Base-by-base conservation (phyloP, 92 coral and sea anemone species). In the Zoanthus sociatus region DNA sequence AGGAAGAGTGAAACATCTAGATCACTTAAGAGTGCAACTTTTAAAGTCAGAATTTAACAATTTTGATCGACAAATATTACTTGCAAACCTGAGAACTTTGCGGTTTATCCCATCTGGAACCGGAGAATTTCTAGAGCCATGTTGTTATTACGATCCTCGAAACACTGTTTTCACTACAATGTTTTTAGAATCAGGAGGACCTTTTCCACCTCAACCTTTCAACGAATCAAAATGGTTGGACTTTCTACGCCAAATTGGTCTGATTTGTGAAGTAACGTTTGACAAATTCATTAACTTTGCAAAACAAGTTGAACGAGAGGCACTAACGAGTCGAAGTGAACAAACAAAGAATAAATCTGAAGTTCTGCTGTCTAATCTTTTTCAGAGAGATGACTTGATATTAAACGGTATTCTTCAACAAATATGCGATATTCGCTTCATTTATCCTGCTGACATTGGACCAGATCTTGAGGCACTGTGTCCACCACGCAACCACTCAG, bases 201-300 rank as follows among this genome's bases (percentile, higher is more conserved):
- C 8, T 55, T 94, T 92, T 66, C 97, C 97, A 67, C 90, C 90
- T 3, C 18, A 16, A 1, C 97, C 97, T 5, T 94, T 92, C 78
- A 79, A 17, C n/a, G 69, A 87, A 1, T 0, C 0, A 0, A 11
- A 76, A 3, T 94, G 97, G 97, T 26, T 90, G 58, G 50, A 60
- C 9, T 92, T 94, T 58, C 76, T 94, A 75, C 72, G 76, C 17
- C 16, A 84, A 7, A 67, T 92, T 60, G 97, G 97, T 1, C 84
- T 94, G 9, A 85, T 73, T 58, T 75, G 67, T 78, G 81, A 70
- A 55, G 93, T 94, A 33, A 89, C 83, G 4, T 15, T 17, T 1
- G 69, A 76, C 15, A 77, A 84, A 30, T 90, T 89, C 58, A 37
- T 76, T 4, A 32, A 5, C 6, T 94, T 94, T 88, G 94, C 97